Evolutionary conservation across 2,113 vertebrate genomes (phyloP).

Genomic region (Salvelinus namaycush): DNA sequence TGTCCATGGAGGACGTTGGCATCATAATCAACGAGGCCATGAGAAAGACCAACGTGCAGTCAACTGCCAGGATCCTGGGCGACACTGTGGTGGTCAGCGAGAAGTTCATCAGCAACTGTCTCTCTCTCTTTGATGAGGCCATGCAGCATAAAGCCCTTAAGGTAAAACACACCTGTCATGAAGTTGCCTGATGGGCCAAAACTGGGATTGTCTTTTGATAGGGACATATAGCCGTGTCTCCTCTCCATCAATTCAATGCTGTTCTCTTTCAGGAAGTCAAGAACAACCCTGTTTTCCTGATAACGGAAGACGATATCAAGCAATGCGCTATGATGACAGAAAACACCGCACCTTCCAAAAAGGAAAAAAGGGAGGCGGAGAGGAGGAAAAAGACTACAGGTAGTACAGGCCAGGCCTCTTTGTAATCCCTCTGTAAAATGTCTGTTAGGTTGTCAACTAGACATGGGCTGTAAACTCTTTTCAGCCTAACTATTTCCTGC

Average conservation of each 20-base stretch:
- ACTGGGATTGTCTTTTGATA: background rate
- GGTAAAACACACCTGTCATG: constrained; percentile 65
- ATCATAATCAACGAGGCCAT: constrained; percentile 90
- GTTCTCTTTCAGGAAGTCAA: constrained; percentile 85
- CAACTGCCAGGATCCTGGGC: constrained; percentile 77
- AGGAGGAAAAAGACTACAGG: constrained; percentile 88
- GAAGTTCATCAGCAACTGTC: constrained; percentile 86
- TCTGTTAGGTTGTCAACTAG: too few relatives aligned
- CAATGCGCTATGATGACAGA: constrained; percentile 74
- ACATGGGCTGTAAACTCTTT: too few relatives aligned
- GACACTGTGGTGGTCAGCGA: constrained; percentile 88
- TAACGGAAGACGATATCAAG: constrained; percentile 92
- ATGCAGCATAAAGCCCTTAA: constrained; percentile 94
- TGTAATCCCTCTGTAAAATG: background rate
- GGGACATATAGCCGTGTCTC: too few relatives aligned
- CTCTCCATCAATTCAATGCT: background rate
- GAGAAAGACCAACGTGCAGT: constrained; percentile 80
- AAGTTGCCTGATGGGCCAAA: background rate
- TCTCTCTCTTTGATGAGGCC: constrained; percentile 78
- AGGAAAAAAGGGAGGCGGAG: constrained; percentile 89
- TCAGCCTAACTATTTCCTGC: too few relatives aligned
- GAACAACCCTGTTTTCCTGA: constrained; percentile 87
- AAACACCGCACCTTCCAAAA: constrained; percentile 73
- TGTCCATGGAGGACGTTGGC: constrained; percentile 84
- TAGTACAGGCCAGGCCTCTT: constrained; percentile 44